Conservation (phyloP, 2,888 invertebrate species). For the Homarus gammarus region DNA sequence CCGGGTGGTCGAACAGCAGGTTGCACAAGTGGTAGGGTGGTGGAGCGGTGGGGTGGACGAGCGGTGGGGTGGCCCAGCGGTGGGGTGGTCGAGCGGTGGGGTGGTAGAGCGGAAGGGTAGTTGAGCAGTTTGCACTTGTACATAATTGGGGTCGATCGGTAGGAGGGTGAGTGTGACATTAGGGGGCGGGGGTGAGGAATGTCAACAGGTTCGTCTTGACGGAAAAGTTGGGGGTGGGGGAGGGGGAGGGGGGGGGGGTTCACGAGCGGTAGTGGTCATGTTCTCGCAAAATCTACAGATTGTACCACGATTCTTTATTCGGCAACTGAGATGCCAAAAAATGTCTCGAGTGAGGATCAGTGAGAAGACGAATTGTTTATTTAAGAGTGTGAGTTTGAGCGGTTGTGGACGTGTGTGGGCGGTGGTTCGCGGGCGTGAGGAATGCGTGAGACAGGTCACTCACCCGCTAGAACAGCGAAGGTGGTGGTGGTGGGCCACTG, state of each 20-base stretch:
- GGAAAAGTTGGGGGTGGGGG: constrained; percentile 40
- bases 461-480: constrained; percentile 65
- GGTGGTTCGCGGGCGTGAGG: constrained; percentile 53
- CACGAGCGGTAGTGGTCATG: constrained; percentile 22
- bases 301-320: not conserved
- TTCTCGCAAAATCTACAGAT: not conserved
- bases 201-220: constrained; percentile 55
- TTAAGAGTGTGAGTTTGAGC: constrained; percentile 29
- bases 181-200: constrained; percentile 25
- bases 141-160: constrained; percentile 52
- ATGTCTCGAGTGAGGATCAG: not conserved
- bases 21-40: constrained; percentile 13
- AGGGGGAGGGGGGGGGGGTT: not conserved
- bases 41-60: constrained; percentile 15
- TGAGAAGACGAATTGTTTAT: constrained; percentile 15
- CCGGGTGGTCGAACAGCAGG: too few species aligned
- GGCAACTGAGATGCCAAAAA: not conserved
- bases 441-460: constrained; percentile 59
- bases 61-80: constrained; percentile 5
- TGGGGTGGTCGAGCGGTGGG: constrained; percentile 22
- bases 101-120: not conserved
- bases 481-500: constrained; percentile 46
- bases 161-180: constrained; percentile 40
- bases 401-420: constrained; percentile 55
- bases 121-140: constrained; percentile 19